phyloP scores from a whole-genome alignment of 2,113 vertebrate species.

The Cnemophilus loriae region DNA sequence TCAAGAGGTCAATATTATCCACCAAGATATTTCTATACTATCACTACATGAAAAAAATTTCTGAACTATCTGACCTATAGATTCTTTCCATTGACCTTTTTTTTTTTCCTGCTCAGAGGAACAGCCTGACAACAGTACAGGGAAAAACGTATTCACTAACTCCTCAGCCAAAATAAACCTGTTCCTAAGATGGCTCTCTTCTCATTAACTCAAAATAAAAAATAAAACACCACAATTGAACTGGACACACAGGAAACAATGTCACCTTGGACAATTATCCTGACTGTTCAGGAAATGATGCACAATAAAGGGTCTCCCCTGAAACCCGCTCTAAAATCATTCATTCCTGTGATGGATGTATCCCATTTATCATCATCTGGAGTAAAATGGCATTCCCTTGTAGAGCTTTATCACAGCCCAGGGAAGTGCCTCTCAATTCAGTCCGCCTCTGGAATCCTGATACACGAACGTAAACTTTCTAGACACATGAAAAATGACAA shows the following conservation, averaged over 20 bases:
- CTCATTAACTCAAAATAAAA: neutral
- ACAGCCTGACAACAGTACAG: neutral
- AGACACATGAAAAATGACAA: neutral
- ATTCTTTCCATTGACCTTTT: neutral
- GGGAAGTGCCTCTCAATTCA: neutral
- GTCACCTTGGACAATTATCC: neutral
- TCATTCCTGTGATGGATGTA: neutral
- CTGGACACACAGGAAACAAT: neutral
- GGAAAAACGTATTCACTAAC: neutral
- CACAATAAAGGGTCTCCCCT: neutral
- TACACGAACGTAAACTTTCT: neutral
- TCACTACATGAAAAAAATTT: neutral
- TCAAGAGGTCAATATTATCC: neutral
- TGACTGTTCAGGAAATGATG: neutral
- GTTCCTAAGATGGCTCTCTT: neutral
- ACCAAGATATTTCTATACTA: neutral
- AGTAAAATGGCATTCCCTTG: neutral
- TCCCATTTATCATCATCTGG: neutral
- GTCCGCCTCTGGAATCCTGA: neutral
- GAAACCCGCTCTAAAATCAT: neutral
- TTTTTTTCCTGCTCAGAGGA: neutral
- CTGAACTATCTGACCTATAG: neutral
- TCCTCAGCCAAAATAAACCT: neutral
- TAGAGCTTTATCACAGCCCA: neutral
- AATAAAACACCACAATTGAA: neutral